Base-by-base conservation (phyloP, 2,888 invertebrate species). In the Xestia c-nigrum region DNA sequence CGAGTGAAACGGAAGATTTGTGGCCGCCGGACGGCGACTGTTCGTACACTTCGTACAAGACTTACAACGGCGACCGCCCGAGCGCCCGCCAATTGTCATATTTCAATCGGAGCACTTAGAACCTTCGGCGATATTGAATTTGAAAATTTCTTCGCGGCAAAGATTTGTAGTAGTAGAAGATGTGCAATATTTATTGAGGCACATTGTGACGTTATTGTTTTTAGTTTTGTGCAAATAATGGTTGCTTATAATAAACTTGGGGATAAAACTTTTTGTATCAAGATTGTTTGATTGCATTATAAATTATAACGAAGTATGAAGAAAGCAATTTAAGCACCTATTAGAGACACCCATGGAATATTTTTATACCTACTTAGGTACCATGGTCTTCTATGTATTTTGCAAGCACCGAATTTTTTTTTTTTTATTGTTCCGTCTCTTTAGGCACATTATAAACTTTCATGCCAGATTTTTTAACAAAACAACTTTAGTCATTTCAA, bases 1-100 rank as follows among this genome's bases (percentile, higher is more conserved):
- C 92, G 96, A 96, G 96, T 96, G 96, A 96, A 96, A 96, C 93
- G 96, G 96, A 96, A 96, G 96, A 96, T 96, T 96, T 95, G 96
- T 95, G 94, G 93, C 95, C 91, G 91, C 92, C 88, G 90, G 92
- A 88, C 91, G 90, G 81, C 90, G 90, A 89, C 90, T 90, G 87
- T 85, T 87, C 85, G 88, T 89, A 92, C 43, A 43, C 43, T 43
- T 43, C 43, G 43, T 43, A 43, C 31, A 31, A 31, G 31, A 31
- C 91, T 88, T 85, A 88, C 78, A 83, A 76, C 84, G 88, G 67
- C 80, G 80, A 87, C 85, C 78, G 82, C 78, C 78, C 79, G 82
- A 87, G 84, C 77, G 84, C 77, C 76, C 79, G 82, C 74, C 79
- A 84, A 84, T 86, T 85, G 84, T 84, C 83, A 83, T 86, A 87